phyloP scores from a whole-genome alignment of 2,797 vertebrate species.

The Typhlichthys subterraneus region DNA sequence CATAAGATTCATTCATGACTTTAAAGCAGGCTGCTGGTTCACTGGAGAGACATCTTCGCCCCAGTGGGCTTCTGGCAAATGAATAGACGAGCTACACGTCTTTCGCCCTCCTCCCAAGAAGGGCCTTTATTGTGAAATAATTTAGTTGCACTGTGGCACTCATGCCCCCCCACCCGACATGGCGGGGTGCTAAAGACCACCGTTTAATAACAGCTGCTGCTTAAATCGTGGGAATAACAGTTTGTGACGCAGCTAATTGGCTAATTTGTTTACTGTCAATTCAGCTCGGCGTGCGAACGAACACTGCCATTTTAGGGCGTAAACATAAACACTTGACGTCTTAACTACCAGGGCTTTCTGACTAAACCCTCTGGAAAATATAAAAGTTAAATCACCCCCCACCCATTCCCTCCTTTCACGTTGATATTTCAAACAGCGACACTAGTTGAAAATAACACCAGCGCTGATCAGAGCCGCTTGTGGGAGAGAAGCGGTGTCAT shows the following conservation, averaged over 20 bases:
- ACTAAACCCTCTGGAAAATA: constrained; percentile 58
- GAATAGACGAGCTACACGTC: constrained; percentile 39
- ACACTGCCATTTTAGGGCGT: constrained; percentile 49
- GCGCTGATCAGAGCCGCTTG: constrained; percentile 69
- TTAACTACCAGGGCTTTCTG: constrained; percentile 50
- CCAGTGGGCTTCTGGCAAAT: constrained; percentile 35
- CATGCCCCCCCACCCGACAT: constrained; percentile 16
- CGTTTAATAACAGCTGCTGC: constrained; percentile 66
- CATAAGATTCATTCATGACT: not conserved
- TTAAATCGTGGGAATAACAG: constrained; percentile 67
- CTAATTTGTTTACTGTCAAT: constrained; percentile 70
- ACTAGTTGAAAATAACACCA: constrained; percentile 70
- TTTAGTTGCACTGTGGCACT: constrained; percentile 20
- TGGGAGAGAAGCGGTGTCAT: constrained; percentile 62
- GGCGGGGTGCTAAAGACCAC: constrained; percentile 54
- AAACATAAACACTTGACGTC: constrained; percentile 47
- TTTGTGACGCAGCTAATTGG: constrained; percentile 65
- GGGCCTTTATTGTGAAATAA: constrained; percentile 33
- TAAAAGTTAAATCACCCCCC: constrained; percentile 58
- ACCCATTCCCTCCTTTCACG: constrained; percentile 35
- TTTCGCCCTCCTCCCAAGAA: constrained; percentile 32
- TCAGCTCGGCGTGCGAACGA: constrained; percentile 54
- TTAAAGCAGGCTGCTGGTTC: constrained; percentile 9
- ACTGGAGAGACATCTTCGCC: constrained; percentile 32
- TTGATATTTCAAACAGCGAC: constrained; percentile 68